Base-by-base conservation (phyloP, 2,888 invertebrate species). In the Perizoma flavofasciatum region DNA sequence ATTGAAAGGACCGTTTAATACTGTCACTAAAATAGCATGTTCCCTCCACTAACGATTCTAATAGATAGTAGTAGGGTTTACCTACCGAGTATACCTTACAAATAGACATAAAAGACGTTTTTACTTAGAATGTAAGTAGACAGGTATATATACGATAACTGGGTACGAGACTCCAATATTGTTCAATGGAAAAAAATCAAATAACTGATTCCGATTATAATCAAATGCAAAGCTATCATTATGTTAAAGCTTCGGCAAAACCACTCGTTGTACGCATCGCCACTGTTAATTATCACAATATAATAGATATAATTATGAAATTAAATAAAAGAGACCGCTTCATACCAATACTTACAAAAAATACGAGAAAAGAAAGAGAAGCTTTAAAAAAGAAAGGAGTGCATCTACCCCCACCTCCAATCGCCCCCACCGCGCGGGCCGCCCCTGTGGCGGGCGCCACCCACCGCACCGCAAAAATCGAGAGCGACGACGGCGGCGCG, bases 391-490 rank as follows among this genome's bases (percentile, higher is more conserved):
- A 89, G 88, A 89, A 89, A 90, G 88, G 91, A 90, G 88, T 90
- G 89, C 88, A 89, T 87, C 86, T 83, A 83, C 88, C 89, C 92
- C 92, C 89, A 87, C 90, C 87, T 83, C 83, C 72, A 79, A 72
- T 82, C 74, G 81, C 88, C 86, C 87, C 89, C 88, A 82, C 81
- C 81, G 81, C 78, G 76, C 80, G 86, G 83, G 88, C 88, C 89
- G 88, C 87, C 89, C 88, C 92, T 88, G 88, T 82, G 86, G 86
- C 86, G 87, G 92, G 93, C 88, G 89, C 93, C 93, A 93, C 93
- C 93, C 94, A 93, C 93, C 89, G 93, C 90, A 92, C 87, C 93
- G 93, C 93, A 94, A 94, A 94, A 94, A 93, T 93, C 92, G 92
- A 92, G 92, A 92, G 88, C 91, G 88, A 85, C 89, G 89, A 85